Conservation (phyloP, 2,888 invertebrate genomes). For the Eretmocerus hayati region DNA sequence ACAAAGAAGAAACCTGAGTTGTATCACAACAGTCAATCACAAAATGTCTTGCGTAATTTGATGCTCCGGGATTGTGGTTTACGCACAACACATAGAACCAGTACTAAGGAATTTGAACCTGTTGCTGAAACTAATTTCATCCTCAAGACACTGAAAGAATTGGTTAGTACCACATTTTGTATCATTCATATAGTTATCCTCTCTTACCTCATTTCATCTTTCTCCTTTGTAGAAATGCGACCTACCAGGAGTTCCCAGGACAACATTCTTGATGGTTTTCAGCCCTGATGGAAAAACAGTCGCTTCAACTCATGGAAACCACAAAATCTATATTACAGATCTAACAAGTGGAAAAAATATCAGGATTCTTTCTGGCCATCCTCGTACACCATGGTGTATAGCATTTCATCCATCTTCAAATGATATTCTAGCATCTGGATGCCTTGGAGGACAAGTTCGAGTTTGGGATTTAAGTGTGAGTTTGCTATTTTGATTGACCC, state of each 20-base stretch:
- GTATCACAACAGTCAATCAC: slow-evolving; percentile 23
- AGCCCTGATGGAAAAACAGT: slow-evolving; percentile 81
- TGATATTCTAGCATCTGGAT: slow-evolving; percentile 80
- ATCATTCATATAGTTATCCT: not conserved
- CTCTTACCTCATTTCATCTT: too few relatives aligned
- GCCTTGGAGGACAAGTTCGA: slow-evolving; percentile 80
- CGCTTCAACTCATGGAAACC: slow-evolving; percentile 85
- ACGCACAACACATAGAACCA: slow-evolving; percentile 37
- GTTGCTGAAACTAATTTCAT: slow-evolving; percentile 62
- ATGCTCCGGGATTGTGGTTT: slow-evolving; percentile 39
- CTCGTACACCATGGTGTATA: slow-evolving; percentile 84
- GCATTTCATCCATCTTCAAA: slow-evolving; percentile 81
- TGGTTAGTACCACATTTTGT: slow-evolving; percentile 48
- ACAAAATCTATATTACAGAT: slow-evolving; percentile 79
- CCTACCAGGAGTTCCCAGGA: slow-evolving; percentile 67
- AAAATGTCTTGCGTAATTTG: slow-evolving; percentile 36
- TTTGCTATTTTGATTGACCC: slow-evolving; percentile 16
- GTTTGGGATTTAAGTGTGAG: slow-evolving; percentile 78
- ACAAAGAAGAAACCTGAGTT: slow-evolving; percentile 16
- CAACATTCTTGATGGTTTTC: slow-evolving; percentile 81
- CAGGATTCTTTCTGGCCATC: slow-evolving; percentile 72
- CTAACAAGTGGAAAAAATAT: slow-evolving; percentile 71
- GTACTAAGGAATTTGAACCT: slow-evolving; percentile 53
- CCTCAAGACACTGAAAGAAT: slow-evolving; percentile 54
- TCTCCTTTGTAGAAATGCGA: slow-evolving; percentile 61